Evolutionary conservation across 2,888 invertebrate species (phyloP).

Genomic region (Apamea anceps): DNA sequence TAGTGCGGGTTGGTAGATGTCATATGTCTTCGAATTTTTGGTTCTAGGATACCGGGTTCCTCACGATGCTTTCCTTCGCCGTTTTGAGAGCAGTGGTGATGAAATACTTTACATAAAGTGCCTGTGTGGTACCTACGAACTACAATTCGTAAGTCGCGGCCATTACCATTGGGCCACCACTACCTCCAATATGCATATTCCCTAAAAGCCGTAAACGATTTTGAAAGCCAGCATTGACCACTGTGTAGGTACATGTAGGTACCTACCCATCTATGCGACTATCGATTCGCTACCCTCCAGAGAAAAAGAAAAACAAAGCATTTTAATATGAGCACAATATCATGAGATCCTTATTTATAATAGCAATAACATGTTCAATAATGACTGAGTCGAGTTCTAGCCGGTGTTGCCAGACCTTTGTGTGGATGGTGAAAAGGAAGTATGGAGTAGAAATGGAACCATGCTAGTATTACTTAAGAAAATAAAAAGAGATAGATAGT

Average conservation of each 20-base stretch:
- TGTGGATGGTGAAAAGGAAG: constrained; percentile 10
- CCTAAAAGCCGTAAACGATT: too few relatives aligned
- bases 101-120: too few relatives aligned
- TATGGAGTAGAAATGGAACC: neutral
- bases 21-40: too few relatives aligned
- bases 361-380: constrained; percentile 88
- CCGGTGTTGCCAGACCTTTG: constrained; percentile 70
- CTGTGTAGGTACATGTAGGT: neutral
- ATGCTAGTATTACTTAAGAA: neutral
- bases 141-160: too few relatives aligned
- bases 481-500: neutral
- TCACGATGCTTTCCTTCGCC: too few relatives aligned
- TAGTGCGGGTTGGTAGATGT: too few relatives aligned
- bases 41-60: too few relatives aligned
- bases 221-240: neutral
- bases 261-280: too few relatives aligned
- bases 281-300: neutral
- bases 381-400: constrained; percentile 80
- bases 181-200: neutral
- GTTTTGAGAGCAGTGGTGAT: too few relatives aligned
- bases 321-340: constrained; percentile 88
- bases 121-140: too few relatives aligned
- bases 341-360: constrained; percentile 87
- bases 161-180: too few relatives aligned
- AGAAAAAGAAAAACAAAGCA: constrained; percentile 77